A percentile compares a stretch with the other conserved stretches of the same genome.
Evolutionary conservation across 2,113 vertebrate genomes (phyloP).

Genomic region (Limnothrissa miodon): DNA sequence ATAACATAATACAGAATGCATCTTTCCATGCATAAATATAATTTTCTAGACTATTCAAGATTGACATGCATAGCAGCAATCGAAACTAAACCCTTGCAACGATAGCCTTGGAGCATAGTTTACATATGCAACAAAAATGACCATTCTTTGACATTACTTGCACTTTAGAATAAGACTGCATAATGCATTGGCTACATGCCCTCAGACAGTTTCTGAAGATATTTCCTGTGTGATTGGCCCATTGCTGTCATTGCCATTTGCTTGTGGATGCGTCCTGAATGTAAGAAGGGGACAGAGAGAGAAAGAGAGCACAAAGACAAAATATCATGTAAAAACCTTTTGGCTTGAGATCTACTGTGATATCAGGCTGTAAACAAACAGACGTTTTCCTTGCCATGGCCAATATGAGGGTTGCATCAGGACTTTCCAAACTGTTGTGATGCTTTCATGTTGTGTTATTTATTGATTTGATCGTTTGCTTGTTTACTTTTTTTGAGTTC

Average conservation of each 20-base stretch:
- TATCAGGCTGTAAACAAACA: not conserved
- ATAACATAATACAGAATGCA: not conserved
- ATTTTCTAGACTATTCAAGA: not conserved
- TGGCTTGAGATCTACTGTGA: not conserved
- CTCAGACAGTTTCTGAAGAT: not conserved
- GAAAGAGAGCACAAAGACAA: constrained; percentile 16
- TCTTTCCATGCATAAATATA: not conserved
- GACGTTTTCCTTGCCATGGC: not conserved
- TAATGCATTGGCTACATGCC: constrained; percentile 38
- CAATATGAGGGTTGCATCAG: not conserved
- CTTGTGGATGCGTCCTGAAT: not conserved
- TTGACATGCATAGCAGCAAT: constrained; percentile 18
- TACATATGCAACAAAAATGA: constrained; percentile 28
- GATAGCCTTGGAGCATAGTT: constrained; percentile 16
- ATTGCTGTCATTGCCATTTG: constrained; percentile 26
- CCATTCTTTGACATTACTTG: constrained; percentile 9
- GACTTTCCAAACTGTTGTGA: not conserved
- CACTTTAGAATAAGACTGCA: constrained; percentile 26
- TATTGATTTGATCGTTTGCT: not conserved
- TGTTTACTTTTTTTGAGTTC: not conserved
- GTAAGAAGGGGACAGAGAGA: not conserved
- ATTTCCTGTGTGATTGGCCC: not conserved
- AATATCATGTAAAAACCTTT: not conserved
- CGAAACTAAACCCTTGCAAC: constrained; percentile 42
- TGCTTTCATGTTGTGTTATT: not conserved